Conservation (phyloP, 2,113 vertebrate species). For the Neogale vison region DNA sequence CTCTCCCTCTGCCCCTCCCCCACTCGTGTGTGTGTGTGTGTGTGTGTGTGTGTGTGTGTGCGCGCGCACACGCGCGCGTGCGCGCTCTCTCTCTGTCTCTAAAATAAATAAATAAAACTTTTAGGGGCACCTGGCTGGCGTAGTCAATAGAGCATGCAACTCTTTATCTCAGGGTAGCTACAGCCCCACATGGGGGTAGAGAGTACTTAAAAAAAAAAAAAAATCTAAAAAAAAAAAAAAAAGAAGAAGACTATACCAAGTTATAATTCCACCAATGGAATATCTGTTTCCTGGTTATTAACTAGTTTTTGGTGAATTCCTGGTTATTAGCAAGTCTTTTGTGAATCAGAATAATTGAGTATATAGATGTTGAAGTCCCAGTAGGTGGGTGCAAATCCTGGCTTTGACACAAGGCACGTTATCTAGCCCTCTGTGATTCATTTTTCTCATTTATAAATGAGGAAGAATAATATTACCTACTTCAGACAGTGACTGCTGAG, state of each 20-base stretch:
- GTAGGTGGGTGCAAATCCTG: not conserved
- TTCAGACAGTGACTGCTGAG: not conserved
- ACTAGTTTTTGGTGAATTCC: not conserved
- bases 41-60: too few species aligned
- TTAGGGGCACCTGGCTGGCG: not conserved
- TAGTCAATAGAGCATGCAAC: not conserved
- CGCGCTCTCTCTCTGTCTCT: not conserved
- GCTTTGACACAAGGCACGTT: not conserved
- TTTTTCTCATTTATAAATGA: not conserved
- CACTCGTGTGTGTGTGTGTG: not conserved
- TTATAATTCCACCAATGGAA: not conserved
- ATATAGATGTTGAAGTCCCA: not conserved
- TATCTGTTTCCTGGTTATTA: not conserved
- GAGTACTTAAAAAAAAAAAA: not conserved
- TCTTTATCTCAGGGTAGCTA: not conserved
- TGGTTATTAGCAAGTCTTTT: not conserved
- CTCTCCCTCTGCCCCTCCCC: not conserved
- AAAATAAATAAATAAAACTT: not conserved
- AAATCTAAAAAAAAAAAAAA: not conserved
- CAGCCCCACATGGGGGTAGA: not conserved
- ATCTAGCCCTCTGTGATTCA: not conserved
- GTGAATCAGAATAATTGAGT: not conserved
- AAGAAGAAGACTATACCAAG: not conserved
- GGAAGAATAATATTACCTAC: not conserved
- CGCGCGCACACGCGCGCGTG: accelerated